Base-by-base conservation (phyloP, 2,113 vertebrate species). In the Ardeotis arabs region DNA sequence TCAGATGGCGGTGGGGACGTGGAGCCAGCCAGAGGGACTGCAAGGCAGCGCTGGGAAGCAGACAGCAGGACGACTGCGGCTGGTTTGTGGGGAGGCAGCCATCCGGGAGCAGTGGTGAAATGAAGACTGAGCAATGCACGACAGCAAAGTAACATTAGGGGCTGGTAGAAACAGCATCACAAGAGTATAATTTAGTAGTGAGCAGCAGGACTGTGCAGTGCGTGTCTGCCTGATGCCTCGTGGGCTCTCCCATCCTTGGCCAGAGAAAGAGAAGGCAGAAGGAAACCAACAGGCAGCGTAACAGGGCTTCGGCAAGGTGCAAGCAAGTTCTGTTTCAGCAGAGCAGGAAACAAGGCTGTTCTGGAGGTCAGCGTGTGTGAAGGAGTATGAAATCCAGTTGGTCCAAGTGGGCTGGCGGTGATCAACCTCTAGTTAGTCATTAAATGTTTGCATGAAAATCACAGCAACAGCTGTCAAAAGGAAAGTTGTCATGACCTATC, bases 251-350 rank as follows among this genome's bases (percentile, higher is more conserved):
- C 0, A 1, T 37, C 33, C 60, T 84, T 0, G 0, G 6, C 31
- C 41, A 28, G 59, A 67, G 31, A 7, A 7, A 25, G 50, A 75
- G 77, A 23, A 74, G 76, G 69, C 60, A 64, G 60, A 33, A 56
- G 45, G 35, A 64, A 44, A 11, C 9, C 27, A 55, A 5, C 0
- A 23, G 52, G 47, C n/a, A 16, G 37, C 7, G 6, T 6, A 41
- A 24, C 0, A 0, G 35, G 15, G 5, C 45, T 37, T n/a, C 0
- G 0, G 28, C 22, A 9, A 29, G 14, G n/a, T 10, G 90, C 22
- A 29, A 27, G 22, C 67, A n/a, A 49, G 33, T 23, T 55, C 56
- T 69, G 31, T 55, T 55, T 41, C 35, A 22, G 45, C 52, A 45
- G 35, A 76, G 28, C 7, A 5, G 2, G 3, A 50, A 53, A 28